Conservation (phyloP, 2,797 vertebrate species). For the Labroides dimidiatus region DNA sequence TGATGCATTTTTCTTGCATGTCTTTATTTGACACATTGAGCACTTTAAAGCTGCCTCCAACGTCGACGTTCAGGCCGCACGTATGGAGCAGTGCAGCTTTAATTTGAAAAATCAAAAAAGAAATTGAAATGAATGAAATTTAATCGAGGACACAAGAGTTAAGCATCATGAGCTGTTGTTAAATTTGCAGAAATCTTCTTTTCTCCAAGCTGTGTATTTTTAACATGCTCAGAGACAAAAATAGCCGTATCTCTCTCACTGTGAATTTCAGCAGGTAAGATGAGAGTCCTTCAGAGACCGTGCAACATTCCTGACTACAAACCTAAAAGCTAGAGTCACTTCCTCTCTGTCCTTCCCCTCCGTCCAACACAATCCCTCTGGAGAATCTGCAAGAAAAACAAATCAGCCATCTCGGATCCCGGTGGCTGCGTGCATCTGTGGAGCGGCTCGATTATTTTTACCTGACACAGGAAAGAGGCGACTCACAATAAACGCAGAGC, state of each 20-base stretch:
- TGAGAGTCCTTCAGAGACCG: constrained; percentile 46
- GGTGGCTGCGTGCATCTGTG: constrained; percentile 60
- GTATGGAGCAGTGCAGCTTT: no score
- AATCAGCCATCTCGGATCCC: constrained; percentile 59
- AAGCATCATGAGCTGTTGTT: neutral
- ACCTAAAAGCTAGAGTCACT: constrained; percentile 64
- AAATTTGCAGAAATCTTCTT: neutral
- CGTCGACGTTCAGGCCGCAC: no score
- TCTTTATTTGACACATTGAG: no score
- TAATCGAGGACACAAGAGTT: no score
- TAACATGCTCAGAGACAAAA: neutral
- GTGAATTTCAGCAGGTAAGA: constrained; percentile 43
- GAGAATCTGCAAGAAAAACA: constrained; percentile 74
- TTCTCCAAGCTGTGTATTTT: constrained; percentile 7
- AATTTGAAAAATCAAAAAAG: no score
- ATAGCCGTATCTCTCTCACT: neutral
- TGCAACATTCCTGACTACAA: constrained; percentile 54
- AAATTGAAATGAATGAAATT: no score
- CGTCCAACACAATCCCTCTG: constrained; percentile 34
- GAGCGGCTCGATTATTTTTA: constrained; percentile 83
- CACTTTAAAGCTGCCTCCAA: no score
- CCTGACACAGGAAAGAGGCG: constrained; percentile 84
- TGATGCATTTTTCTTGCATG: no score
- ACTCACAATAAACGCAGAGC: constrained; percentile 84
- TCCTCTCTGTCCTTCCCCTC: constrained; percentile 54